phyloP scores from a whole-genome alignment of 2,113 vertebrate genomes.

The Chunga burmeisteri region DNA sequence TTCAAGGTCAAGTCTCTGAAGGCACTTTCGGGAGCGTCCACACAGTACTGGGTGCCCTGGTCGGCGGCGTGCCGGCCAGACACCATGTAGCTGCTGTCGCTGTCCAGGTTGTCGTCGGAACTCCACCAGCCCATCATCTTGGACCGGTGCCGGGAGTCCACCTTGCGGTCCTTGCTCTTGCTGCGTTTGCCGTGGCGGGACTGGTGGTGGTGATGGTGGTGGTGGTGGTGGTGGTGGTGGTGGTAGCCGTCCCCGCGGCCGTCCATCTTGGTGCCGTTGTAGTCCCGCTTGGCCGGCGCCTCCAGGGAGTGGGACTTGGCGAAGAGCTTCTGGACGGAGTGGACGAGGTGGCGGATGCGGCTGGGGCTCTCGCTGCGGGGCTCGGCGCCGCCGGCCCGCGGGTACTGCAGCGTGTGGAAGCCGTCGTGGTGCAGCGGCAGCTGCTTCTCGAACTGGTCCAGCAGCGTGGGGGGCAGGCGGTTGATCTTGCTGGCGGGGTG shows the following conservation, averaged over 20 bases:
- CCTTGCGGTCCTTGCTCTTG: slow-evolving; percentile 89
- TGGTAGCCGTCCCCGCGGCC: slow-evolving; percentile 85
- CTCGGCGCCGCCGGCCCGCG: slow-evolving; percentile 85
- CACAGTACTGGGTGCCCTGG: slow-evolving; percentile 80
- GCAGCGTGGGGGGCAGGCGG: slow-evolving; percentile 89
- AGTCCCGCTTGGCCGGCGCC: slow-evolving; percentile 91
- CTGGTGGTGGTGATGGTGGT: slow-evolving; percentile 88
- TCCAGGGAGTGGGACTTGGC: slow-evolving; percentile 98
- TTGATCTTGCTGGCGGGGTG: slow-evolving; percentile 89
- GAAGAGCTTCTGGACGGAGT: slow-evolving; percentile 97
- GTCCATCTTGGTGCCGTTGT: slow-evolving; percentile 89
- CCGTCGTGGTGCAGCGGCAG: slow-evolving; percentile 95
- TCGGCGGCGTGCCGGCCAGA: slow-evolving; percentile 74
- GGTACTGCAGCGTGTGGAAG: slow-evolving; percentile 97
- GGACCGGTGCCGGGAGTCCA: slow-evolving; percentile 87
- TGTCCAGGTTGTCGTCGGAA: slow-evolving; percentile 98
- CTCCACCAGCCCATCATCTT: slow-evolving; percentile 97
- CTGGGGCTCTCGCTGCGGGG: slow-evolving; percentile 96
- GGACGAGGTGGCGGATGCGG: slow-evolving; percentile 96
- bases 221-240: slow-evolving; percentile 84
- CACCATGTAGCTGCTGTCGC: slow-evolving; percentile 94
- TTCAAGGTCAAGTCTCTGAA: slow-evolving; percentile 97
- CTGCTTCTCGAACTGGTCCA: slow-evolving; percentile 98
- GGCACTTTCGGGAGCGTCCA: slow-evolving; percentile 92
- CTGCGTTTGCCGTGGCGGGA: slow-evolving; percentile 87